Base-by-base conservation (phyloP, 2,797 vertebrate genomes). In the Spinus olivaceus region DNA sequence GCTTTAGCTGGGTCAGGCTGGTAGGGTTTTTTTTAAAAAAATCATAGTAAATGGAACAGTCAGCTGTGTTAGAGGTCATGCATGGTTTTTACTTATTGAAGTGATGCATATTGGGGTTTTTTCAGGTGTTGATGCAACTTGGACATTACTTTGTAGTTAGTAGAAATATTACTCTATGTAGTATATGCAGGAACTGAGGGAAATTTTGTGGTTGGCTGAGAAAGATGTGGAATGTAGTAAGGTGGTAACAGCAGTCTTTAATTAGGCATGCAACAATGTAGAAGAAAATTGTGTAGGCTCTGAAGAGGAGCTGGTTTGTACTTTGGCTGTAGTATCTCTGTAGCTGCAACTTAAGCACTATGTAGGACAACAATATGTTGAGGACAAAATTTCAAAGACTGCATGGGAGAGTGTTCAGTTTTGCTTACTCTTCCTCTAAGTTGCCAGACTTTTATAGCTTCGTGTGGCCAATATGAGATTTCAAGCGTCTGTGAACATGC, bases 1-100 rank as follows among this genome's bases (percentile, higher is more conserved):
- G 51, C 71, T 95, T 92, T 47, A 93, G 74, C 65, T 91, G 39
- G 44, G 54, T 74, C 89, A 86, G 39, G 51, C 72, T 90, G 78
- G 20, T 53, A 53, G 33, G 1, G 10, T 33, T 60, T 32, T 41
- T 20, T 8, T 2, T 2, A 6, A 47, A 32, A 49, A 53, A 66
- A 42, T 44, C 28, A 3, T 9, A 47, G 30, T 71, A 39, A 81
- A 39, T 78, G 28, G 66, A 60, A 19, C 39, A 71, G 69, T 61
- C 53, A 54, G 47, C 39, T 95, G 8, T 86, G 47, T 30, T 76
- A 17, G 28, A 41, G 44, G 32, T 72, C 28, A 15, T 37, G 47
- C 5, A 1, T 72, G 19, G 8, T 50, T 81, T 89, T 66, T 70
- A 16, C 18, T 67, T 47, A 6, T 9, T 61, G 24, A 74, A 72